These are phyloP conservation scores for Trichomalopsis sarcophagae DNA, from an alignment of 1,140 invertebrate species.

Conservation along the genomic window DNA sequence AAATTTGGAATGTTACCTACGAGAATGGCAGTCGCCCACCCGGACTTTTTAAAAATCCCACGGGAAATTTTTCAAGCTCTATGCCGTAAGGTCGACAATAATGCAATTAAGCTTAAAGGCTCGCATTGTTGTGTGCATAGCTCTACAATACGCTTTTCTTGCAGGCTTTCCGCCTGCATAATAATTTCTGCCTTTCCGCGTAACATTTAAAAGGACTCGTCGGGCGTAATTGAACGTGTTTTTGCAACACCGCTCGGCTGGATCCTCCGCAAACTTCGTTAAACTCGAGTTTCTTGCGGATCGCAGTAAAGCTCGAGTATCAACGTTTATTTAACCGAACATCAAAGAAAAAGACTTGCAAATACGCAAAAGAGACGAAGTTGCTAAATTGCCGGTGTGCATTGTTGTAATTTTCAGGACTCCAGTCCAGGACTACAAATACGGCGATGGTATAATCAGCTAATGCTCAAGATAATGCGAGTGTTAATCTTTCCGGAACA, in stretches of 20 bases:
- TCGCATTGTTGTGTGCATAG: not conserved
- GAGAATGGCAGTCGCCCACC: too few species aligned
- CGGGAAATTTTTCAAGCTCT: not conserved
- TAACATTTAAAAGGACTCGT: too few species aligned
- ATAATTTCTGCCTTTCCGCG: too few species aligned
- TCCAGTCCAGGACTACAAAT: not conserved
- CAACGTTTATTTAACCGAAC: not conserved
- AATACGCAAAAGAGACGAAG: too few species aligned
- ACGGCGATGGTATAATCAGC: not conserved
- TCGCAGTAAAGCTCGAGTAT: too few species aligned
- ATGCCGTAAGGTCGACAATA: not conserved
- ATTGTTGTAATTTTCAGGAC: not conserved
- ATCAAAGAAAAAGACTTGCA: not conserved
- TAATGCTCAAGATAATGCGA: not conserved
- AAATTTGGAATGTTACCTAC: too few species aligned
- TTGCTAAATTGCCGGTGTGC: too few species aligned
- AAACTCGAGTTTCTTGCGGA: too few species aligned
- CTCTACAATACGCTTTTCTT: too few species aligned
- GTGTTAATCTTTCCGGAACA: not conserved
- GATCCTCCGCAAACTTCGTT: not conserved
- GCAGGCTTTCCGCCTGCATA: too few species aligned
- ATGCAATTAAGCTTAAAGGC: not conserved
- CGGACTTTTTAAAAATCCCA: not conserved
- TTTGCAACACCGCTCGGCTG: too few species aligned
- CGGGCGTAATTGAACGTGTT: too few species aligned